A percentile compares a stretch with the other conserved stretches of the same genome.
Evolutionary conservation across 2,113 vertebrate genomes (phyloP).

Genomic region (Hyaena hyaena): DNA sequence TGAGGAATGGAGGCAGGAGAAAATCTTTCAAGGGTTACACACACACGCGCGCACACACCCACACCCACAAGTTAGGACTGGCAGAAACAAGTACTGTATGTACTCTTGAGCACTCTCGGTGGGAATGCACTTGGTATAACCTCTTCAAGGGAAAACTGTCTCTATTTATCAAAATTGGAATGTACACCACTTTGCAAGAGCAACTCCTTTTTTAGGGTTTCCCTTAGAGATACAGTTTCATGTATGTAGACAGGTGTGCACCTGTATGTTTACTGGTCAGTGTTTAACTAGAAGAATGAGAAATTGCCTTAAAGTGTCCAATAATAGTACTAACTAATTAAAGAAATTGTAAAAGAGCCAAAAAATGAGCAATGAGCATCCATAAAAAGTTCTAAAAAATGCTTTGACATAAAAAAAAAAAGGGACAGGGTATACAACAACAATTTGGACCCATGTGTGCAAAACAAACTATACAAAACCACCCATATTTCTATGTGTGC

Average conservation of each 20-base stretch:
- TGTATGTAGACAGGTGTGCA: fast-evolving
- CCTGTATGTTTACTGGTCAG: background rate
- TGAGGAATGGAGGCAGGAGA: background rate
- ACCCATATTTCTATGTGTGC: background rate
- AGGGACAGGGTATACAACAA: background rate
- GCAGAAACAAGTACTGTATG: background rate
- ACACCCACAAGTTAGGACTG: fast-evolving
- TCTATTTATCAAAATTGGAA: background rate
- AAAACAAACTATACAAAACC: background rate
- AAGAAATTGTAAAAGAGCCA: background rate
- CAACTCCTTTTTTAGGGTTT: background rate
- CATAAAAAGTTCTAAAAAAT: background rate
- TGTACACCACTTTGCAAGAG: background rate
- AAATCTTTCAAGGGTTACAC: background rate
- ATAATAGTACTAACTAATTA: background rate
- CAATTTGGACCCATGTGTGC: background rate
- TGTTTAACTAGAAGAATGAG: background rate
- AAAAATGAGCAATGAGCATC: background rate
- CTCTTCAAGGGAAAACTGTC: background rate
- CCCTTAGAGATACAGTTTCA: background rate
- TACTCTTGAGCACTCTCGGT: background rate
- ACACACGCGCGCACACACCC: fast-evolving
- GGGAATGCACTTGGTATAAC: fast-evolving
- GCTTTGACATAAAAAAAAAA: background rate
- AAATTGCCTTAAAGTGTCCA: background rate